Evolutionary conservation across 2,797 vertebrate genomes (phyloP).

Genomic region (Sebastes steindachneri): DNA sequence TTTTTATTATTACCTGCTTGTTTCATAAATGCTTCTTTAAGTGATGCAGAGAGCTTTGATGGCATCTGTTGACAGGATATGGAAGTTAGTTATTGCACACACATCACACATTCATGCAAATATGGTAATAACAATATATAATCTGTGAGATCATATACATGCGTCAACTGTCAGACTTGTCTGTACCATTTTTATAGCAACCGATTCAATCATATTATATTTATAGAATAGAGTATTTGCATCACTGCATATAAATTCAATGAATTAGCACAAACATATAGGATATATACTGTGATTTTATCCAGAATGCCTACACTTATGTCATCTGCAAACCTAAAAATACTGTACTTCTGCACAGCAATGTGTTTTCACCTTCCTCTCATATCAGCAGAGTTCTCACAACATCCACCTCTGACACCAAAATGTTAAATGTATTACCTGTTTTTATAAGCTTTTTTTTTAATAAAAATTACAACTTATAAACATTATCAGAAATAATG

Average conservation of each 20-base stretch:
- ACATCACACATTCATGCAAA: background rate
- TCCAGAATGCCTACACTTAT: background rate
- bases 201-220: background rate
- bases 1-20: conserved; percentile 45
- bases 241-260: background rate
- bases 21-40: conserved; percentile 1
- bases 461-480: background rate
- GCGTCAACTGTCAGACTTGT: background rate
- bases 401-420: background rate
- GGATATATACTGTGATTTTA: background rate
- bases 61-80: conserved; percentile 37
- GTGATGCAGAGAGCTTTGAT: background rate
- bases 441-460: no score
- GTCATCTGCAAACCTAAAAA: background rate
- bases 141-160: background rate
- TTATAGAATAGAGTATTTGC: background rate
- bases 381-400: background rate
- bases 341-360: background rate
- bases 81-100: background rate
- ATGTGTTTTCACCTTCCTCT: background rate
- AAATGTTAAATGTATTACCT: background rate
- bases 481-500: background rate
- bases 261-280: background rate
- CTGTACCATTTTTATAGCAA: background rate
- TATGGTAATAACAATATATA: background rate